Evolutionary conservation across 1,140 invertebrate genomes (phyloP), one percentile per base, ranked within the genome.

Genomic region (Drosophila neocordata): DNA sequence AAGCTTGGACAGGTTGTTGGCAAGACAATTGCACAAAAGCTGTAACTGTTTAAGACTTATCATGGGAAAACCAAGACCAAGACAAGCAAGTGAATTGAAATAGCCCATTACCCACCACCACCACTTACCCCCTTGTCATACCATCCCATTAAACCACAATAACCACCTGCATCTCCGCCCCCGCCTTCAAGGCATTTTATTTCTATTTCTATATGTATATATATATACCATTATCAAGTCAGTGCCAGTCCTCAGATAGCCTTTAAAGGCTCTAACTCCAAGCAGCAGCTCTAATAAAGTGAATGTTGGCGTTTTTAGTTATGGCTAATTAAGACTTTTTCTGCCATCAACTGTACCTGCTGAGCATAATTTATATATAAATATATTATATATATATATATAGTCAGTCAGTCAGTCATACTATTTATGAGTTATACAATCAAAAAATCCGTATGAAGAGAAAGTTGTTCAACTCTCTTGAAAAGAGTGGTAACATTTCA

Each of bases 251-350:
- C 67, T 58, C 65, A 65, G 82, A 87, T 87, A 87, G 82, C 82
- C 82, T 78, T 82, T 88, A 74, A 78, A 66, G 81, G 82, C 60
- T 51, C 51, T 15, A 58, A 51, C 60, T 65, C 3, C 27, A 31
- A 4, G 44, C 77, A 4, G 44, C 77, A 72, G 57, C 72, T 53
- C 62, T n/a, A 69, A 37, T 35, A 9, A 80, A 79, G 80, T 78
- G 64, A 87, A 83, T 78, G 79, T 81, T 72, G 73, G 77, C 15
- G 34, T 20, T 64, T 62, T 13, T 59, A 41, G 44, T 63, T 63
- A 22, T n/a, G 15, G 83, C 77, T 87, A 87, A 88, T 87, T 87
- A 87, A 82, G 82, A 75, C 82, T 69, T 87, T 85, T 82, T 79
- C 71, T 65, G 73, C 76, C 73, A 80, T 84, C 76, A 69, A 74